Evolutionary conservation across 2,113 vertebrate species (phyloP).

Genomic region (Sturnus vulgaris): DNA sequence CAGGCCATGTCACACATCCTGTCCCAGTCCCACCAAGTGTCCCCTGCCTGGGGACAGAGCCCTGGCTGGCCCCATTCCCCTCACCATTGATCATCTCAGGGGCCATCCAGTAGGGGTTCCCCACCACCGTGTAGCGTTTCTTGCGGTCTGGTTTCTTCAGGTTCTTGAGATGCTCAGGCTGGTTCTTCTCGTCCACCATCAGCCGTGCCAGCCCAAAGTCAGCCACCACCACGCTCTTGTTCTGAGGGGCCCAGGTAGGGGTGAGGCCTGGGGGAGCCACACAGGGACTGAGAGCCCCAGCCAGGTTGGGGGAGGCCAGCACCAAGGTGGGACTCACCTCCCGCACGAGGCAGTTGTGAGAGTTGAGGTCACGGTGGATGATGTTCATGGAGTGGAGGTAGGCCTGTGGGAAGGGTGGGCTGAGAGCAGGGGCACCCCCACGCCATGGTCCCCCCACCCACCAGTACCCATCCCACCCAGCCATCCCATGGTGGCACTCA

Average conservation of each 20-base stretch:
- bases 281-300: neutral
- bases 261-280: neutral
- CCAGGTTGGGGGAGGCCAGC: fast-evolving
- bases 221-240: conserved; percentile 91
- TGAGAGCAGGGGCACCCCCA: neutral
- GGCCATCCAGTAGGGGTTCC: conserved; percentile 99
- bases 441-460: fast-evolving
- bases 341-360: conserved; percentile 94
- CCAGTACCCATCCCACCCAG: neutral
- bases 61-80: neutral
- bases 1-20: neutral
- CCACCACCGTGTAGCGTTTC: conserved; percentile 97
- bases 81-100: conserved; percentile 98
- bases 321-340: conserved; percentile 66
- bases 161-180: conserved; percentile 79
- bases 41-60: neutral
- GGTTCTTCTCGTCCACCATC: conserved; percentile 90
- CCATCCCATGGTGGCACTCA: neutral
- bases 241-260: conserved; percentile 52
- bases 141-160: conserved; percentile 88
- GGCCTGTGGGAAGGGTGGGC: conserved; percentile 54
- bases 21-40: neutral
- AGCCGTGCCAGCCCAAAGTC: conserved; percentile 93
- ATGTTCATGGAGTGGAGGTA: conserved; percentile 99
- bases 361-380: conserved; percentile 97